These are phyloP conservation scores for Campoplex capitator DNA, from an alignment of 2,888 invertebrate genomes.

Conservation along the genomic window DNA sequence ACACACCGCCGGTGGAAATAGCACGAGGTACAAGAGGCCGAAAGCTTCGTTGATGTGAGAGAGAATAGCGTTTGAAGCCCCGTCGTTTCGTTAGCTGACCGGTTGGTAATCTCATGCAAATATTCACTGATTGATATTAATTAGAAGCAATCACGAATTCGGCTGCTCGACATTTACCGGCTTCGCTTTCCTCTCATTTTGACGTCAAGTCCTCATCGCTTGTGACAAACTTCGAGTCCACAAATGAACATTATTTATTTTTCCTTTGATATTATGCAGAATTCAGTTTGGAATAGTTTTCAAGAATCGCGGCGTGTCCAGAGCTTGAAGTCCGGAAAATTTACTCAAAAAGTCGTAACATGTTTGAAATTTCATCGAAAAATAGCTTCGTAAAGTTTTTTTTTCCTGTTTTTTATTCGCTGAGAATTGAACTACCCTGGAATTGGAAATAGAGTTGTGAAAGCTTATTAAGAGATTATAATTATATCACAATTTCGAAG, in stretches of 20 bases:
- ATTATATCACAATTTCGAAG: neutral
- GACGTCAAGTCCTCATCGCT: neutral
- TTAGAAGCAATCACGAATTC: slow-evolving; percentile 69
- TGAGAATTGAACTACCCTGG: too few species aligned
- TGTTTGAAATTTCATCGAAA: too few species aligned
- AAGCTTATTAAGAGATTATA: slow-evolving; percentile 5
- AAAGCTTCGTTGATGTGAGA: slow-evolving; percentile 29
- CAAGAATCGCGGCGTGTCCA: too few species aligned
- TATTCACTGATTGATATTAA: slow-evolving; percentile 74
- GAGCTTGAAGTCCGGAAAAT: too few species aligned
- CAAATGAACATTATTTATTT: neutral
- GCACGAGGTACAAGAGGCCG: slow-evolving; percentile 32
- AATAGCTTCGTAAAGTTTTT: too few species aligned
- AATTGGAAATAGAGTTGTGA: neutral
- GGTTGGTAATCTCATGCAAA: slow-evolving; percentile 71
- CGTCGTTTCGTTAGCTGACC: slow-evolving; percentile 65
- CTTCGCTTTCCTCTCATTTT: slow-evolving; percentile 25
- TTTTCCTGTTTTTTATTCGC: neutral
- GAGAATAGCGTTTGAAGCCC: slow-evolving; percentile 50
- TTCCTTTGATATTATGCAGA: neutral
- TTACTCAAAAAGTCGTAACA: too few species aligned
- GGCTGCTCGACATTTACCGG: slow-evolving; percentile 8
- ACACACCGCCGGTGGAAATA: neutral
- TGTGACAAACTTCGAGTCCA: neutral
- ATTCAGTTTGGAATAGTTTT: too few species aligned